phyloP scores from a whole-genome alignment of 1,140 invertebrate genomes.

The Megathymus violae region DNA sequence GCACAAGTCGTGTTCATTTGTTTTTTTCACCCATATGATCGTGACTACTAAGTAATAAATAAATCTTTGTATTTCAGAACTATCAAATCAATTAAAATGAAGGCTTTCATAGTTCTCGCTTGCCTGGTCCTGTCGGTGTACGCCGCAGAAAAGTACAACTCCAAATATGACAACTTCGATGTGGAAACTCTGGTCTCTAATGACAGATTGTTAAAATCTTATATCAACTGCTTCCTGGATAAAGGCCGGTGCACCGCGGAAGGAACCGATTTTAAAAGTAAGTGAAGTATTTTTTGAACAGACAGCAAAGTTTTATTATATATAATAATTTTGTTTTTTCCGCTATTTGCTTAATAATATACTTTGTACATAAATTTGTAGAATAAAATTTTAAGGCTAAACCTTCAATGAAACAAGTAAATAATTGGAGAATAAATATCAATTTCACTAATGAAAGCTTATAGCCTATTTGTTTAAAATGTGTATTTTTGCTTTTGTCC shows the following conservation, averaged over 20 bases:
- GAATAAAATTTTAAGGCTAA: too few relatives aligned
- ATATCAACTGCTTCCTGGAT: constrained; percentile 88
- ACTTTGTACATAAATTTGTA: too few relatives aligned
- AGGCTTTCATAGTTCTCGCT: constrained; percentile 54
- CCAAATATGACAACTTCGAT: constrained; percentile 86
- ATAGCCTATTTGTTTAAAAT: too few relatives aligned
- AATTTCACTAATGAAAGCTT: too few relatives aligned
- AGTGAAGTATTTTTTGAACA: constrained; percentile 55
- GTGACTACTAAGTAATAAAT: constrained; percentile 12
- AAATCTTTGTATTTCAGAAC: constrained; percentile 25
- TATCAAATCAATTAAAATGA: constrained; percentile 62
- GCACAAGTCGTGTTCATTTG: constrained; percentile 42
- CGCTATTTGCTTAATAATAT: too few relatives aligned
- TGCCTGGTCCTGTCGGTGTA: constrained; percentile 59
- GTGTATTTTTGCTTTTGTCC: too few relatives aligned
- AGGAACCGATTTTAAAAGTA: constrained; percentile 89
- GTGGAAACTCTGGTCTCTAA: constrained; percentile 88
- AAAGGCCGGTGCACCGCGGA: constrained; percentile 89
- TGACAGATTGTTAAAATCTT: constrained; percentile 87
- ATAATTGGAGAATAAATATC: too few relatives aligned
- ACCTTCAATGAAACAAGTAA: too few relatives aligned
- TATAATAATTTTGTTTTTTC: too few relatives aligned
- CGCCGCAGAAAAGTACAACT: constrained; percentile 71
- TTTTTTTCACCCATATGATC: constrained; percentile 26
- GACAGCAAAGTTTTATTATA: too few relatives aligned